Evolutionary conservation across 2,888 invertebrate species (phyloP), one percentile per base, ranked within the genome.

Genomic region (Pasiphila rectangulata): DNA sequence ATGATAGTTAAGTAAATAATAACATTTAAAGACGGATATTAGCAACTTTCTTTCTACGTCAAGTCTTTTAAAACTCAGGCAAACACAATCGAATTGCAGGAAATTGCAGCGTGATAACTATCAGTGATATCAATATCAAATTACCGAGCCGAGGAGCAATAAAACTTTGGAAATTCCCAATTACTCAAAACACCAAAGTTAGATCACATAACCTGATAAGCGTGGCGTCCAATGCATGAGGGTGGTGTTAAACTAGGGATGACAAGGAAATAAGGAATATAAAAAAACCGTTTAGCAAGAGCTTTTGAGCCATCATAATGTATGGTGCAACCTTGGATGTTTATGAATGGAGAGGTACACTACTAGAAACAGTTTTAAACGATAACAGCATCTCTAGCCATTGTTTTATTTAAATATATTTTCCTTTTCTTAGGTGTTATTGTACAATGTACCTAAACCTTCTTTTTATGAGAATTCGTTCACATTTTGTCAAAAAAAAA

Each of bases 181-280:
- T 72, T 69, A 69, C 66, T 69, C 64, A 72, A 72, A 75, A 74
- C 63, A 63, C 63, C 60, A 59, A 67, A 64, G 65, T 67, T 67
- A 69, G 75, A 75, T 79, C 71, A 72, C 67, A 74, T 75, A 68
- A 69, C 69, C 63, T 70, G 78, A 81, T 79, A 75, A 76, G 66
- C 61, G 67, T 53, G 74, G 69, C 61, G 69, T 51, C 65, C 63
- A 65, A 69, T 75, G 75, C 75, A 73, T 65, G 65, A 65, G 70
- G 52, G 46, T 40, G 73, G 67, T 54, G 34, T 46, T 37, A 37
- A 20, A 27, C 39, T 39, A 45, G 42, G 52, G 48, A 35, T 39
- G 48, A 20, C 42, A 25, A 17, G 17, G 16, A 4, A 24, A 13
- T 4, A 10, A 15, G 21, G 4, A 23, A 17, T 4, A 23, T 6